These are phyloP conservation scores for Xenentodon cancila DNA, from an alignment of 2,797 vertebrate species.

Conservation along the genomic window DNA sequence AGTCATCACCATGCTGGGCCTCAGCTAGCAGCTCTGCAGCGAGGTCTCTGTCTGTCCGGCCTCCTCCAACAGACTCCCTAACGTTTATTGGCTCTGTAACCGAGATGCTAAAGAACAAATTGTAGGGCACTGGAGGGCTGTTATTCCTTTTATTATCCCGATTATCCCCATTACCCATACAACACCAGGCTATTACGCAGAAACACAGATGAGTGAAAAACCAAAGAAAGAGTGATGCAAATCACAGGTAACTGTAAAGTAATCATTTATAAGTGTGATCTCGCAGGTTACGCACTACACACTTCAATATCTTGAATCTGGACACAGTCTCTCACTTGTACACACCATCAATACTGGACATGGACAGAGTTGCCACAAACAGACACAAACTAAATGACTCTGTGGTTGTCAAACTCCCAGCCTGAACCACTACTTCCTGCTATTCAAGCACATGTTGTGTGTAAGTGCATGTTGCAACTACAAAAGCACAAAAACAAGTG, in stretches of 20 bases:
- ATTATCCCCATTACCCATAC: slow-evolving; percentile 66
- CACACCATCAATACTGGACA: slow-evolving; percentile 39
- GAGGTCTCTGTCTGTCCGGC: slow-evolving; percentile 9
- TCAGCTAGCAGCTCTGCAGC: not conserved
- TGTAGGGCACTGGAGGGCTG: slow-evolving; percentile 44
- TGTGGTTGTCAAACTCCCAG: slow-evolving; percentile 50
- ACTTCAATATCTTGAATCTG: not conserved
- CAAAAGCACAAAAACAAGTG: not conserved
- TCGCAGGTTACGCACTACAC: not conserved
- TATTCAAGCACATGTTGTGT: slow-evolving; percentile 41
- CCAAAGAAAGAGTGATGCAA: not conserved
- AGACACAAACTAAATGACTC: slow-evolving; percentile 49
- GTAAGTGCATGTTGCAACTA: slow-evolving; percentile 19
- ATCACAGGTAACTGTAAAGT: slow-evolving; percentile 1
- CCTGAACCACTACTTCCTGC: slow-evolving; percentile 32
- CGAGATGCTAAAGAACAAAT: slow-evolving; percentile 57
- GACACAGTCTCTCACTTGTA: slow-evolving; percentile 32
- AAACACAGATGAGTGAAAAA: slow-evolving; percentile 32
- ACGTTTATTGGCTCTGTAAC: slow-evolving; percentile 40
- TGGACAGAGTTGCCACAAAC: slow-evolving; percentile 33
- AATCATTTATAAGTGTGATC: not conserved
- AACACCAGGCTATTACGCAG: slow-evolving; percentile 40
- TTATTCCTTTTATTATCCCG: slow-evolving; percentile 57
- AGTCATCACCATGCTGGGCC: slow-evolving; percentile 3
- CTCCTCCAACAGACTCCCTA: slow-evolving; percentile 13